Base-by-base conservation (phyloP, 2,113 vertebrate genomes). In the Sciurus niger region DNA sequence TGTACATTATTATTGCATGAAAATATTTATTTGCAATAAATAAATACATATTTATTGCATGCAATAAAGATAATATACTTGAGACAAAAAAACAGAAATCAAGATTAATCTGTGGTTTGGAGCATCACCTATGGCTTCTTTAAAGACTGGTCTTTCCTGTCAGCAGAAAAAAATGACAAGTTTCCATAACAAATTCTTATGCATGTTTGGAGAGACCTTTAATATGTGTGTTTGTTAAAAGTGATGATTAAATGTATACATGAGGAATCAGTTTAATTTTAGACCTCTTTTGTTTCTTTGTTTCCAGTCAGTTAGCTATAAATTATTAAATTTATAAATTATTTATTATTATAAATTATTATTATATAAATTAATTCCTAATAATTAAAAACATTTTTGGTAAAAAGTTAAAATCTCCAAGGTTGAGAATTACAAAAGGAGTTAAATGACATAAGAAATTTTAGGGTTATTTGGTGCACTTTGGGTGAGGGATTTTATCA, bases 71-170 rank as follows among this genome's bases (percentile, higher is more conserved):
- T 40, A 40, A 40, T 40, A 40, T 40, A 48, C 46, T 48, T 48
- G 6, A 48, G 8, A n/a, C n/a, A 48, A 48, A 48, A 48, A 48
- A 48, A 48, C 46, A 48, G 4, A 40, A 40, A 40, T 48, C 7
- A 8, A 84, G 37, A 25, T 76, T 25, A 93, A 63, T 70, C 58
- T 91, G 78, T 92, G 93, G 84, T 76, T 92, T 94, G 48, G 77
- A 51, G 58, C 78, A 28, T 88, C 91, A 89, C 70, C 83, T 95
- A 46, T 7, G 30, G 78, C 76, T 85, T 46, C n/a, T 70, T 94
- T 92, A n/a, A 94, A 94, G 67, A 86, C 30, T 74, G 14, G 28
- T n/a, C 51, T 80, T 28, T 76, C 40, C 34, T 10, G 14, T 74
- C 1, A 0, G 53, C 6, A 82, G 40, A 86, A 28, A 85, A 90